Conservation (phyloP, 2,888 invertebrate genomes). For the Mimumesa dahlbomi region DNA sequence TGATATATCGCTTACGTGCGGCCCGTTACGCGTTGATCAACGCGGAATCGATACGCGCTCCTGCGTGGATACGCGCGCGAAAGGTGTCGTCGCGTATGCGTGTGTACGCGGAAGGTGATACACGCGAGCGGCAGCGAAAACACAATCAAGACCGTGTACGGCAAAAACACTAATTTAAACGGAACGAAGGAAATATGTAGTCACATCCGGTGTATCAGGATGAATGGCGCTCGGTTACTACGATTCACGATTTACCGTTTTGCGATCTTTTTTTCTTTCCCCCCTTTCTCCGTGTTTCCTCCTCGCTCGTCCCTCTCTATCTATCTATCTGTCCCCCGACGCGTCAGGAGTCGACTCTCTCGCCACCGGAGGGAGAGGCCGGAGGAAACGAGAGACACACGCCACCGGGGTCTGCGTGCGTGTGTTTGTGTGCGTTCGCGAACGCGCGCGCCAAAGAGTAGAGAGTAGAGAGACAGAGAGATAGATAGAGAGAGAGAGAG, state of each 20-base stretch:
- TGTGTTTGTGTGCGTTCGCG: no score
- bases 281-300: conserved; percentile 10
- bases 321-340: conserved; percentile 18
- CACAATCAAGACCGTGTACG: conserved; percentile 70
- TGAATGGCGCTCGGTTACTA: conserved; percentile 72
- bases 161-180: conserved; percentile 76
- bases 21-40: conserved; percentile 71
- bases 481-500: conserved; percentile 10
- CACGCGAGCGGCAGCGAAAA: conserved; percentile 57
- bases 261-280: conserved; percentile 58
- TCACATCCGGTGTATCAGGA: conserved; percentile 75
- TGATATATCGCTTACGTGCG: conserved; percentile 76
- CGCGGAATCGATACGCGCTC: conserved; percentile 67
- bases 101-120: background rate
- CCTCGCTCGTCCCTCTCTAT: background rate
- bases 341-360: conserved; percentile 19
- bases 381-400: conserved; percentile 15
- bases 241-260: conserved; percentile 75
- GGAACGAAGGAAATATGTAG: conserved; percentile 77
- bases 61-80: conserved; percentile 18
- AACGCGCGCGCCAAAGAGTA: no score
- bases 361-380: no score
- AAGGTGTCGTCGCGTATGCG: background rate
- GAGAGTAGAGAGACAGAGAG: no score
- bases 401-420: no score